A percentile compares a stretch with the other conserved stretches of the same genome.
These are phyloP conservation scores for Typhlomys cinereus DNA, from an alignment of 2,113 vertebrate species.

Conservation along the genomic window DNA sequence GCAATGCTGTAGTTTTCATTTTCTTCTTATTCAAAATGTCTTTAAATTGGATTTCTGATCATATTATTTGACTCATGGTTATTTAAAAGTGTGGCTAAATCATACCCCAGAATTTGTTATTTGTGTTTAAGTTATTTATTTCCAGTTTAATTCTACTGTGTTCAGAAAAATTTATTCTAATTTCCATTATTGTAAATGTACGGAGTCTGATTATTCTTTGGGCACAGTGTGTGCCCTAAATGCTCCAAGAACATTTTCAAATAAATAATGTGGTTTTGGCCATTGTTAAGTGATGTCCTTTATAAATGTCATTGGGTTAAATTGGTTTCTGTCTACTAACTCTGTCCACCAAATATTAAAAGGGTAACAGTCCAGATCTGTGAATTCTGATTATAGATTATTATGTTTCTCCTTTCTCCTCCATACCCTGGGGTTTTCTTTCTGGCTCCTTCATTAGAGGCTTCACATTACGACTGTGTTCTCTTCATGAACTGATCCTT, in stretches of 20 bases:
- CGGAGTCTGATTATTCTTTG: neutral
- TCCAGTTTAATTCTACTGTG: neutral
- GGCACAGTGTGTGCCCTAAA: neutral
- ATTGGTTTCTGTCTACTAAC: neutral
- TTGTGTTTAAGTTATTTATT: neutral
- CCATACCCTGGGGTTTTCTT: neutral
- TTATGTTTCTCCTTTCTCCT: neutral
- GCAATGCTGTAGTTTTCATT: neutral
- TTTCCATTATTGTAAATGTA: neutral
- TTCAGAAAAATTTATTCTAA: neutral
- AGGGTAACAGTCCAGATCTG: neutral
- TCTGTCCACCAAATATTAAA: neutral
- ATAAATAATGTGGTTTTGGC: neutral
- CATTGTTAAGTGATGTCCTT: neutral
- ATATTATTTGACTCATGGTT: neutral
- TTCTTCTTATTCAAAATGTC: neutral
- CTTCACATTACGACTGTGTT: neutral
- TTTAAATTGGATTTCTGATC: neutral
- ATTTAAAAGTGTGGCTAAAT: neutral
- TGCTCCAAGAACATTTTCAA: neutral
- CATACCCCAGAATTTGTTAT: neutral
- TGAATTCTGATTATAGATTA: too few species aligned
- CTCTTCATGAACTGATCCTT: neutral
- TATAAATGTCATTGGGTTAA: neutral
- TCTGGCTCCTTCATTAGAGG: neutral